Evolutionary conservation across 2,888 invertebrate genomes (phyloP).

Genomic region (Electrophaes corylata): DNA sequence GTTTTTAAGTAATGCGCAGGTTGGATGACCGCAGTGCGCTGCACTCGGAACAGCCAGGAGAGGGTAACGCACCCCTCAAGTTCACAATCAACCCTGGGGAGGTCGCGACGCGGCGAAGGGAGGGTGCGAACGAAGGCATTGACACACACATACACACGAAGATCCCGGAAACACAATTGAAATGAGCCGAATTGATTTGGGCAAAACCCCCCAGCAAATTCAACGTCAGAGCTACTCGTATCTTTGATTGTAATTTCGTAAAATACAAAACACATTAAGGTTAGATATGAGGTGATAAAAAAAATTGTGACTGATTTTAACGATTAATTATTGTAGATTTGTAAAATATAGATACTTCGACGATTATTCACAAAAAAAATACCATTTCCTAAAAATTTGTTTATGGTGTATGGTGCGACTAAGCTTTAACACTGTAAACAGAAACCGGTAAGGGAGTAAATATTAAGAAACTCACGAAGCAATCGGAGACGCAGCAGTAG

Average conservation of each 20-base stretch:
- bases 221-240: slow-evolving; percentile 13
- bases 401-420: too few species aligned
- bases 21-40: slow-evolving; percentile 58
- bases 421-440: slow-evolving; percentile 44
- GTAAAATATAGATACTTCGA: neutral
- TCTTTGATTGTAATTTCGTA: slow-evolving; percentile 27
- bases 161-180: slow-evolving; percentile 46
- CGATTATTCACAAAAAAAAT: neutral
- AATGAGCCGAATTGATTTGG: slow-evolving; percentile 51
- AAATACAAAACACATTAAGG: slow-evolving; percentile 29
- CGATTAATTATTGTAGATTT: neutral
- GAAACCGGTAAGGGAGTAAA: slow-evolving; percentile 51
- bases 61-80: slow-evolving; percentile 82
- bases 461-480: slow-evolving; percentile 57
- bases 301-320: neutral
- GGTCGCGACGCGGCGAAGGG: slow-evolving; percentile 53
- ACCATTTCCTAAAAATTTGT: slow-evolving; percentile 20
- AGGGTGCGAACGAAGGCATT: slow-evolving; percentile 50
- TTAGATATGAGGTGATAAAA: slow-evolving; percentile 17
- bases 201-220: slow-evolving; percentile 40
- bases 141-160: slow-evolving; percentile 52
- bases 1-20: slow-evolving; percentile 45
- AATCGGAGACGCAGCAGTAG: slow-evolving; percentile 56
- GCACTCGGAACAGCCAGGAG: slow-evolving; percentile 44
- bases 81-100: slow-evolving; percentile 73